Conservation (phyloP, 1,140 invertebrate genomes). For the Ephestia elutella region DNA sequence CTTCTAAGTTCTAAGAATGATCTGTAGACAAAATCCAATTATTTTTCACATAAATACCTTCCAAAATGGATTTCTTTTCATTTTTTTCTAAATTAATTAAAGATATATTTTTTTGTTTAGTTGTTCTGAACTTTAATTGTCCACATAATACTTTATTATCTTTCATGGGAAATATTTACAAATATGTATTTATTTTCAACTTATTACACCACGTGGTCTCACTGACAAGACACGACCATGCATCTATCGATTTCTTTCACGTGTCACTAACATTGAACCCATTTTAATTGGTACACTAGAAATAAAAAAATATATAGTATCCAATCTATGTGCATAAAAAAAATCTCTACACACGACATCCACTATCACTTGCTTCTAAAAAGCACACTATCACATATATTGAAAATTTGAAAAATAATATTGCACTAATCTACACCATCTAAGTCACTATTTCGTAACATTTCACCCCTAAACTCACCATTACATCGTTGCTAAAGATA, state of each 20-base stretch:
- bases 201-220: slow-evolving; percentile 19
- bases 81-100: no score
- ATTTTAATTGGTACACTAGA: slow-evolving; percentile 10
- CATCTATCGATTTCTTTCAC: slow-evolving; percentile 25
- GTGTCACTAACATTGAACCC: slow-evolving; percentile 14
- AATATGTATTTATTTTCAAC: no score
- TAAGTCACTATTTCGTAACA: slow-evolving; percentile 35
- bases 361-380: slow-evolving; percentile 39
- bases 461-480: slow-evolving; percentile 54
- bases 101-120: no score
- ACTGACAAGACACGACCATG: background rate
- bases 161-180: no score
- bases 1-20: no score
- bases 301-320: slow-evolving; percentile 21
- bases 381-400: slow-evolving; percentile 43
- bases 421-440: slow-evolving; percentile 30
- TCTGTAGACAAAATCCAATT: no score
- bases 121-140: slow-evolving; percentile 9
- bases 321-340: slow-evolving; percentile 22
- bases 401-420: slow-evolving; percentile 32
- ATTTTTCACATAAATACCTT: no score
- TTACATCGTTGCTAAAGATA: slow-evolving; percentile 49
- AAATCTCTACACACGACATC: slow-evolving; percentile 45
- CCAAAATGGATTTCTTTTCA: slow-evolving; percentile 9
- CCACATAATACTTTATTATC: slow-evolving; percentile 25